Percentiles rank a stretch among this genome's conserved stretches.
These are phyloP conservation scores for Eulimnadia texana DNA, from an alignment of 1,140 invertebrate species.

Conservation along the genomic window DNA sequence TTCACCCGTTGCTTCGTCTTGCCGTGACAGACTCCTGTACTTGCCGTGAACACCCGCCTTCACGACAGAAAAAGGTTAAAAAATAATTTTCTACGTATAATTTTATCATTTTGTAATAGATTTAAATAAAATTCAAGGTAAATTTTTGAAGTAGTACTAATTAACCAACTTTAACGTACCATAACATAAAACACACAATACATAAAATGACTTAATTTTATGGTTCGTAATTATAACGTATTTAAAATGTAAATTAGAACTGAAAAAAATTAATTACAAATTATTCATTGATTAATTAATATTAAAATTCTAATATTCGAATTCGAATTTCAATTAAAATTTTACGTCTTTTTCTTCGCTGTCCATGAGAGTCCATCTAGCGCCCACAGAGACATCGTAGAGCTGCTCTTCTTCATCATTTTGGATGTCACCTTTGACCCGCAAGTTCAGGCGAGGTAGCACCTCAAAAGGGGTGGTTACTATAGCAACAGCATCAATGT, in stretches of 20 bases:
- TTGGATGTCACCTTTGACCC: neutral
- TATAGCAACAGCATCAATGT: neutral
- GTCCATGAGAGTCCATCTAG: neutral
- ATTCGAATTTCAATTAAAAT: too few relatives aligned
- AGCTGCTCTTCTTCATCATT: neutral
- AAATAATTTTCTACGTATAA: too few relatives aligned
- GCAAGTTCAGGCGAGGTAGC: neutral
- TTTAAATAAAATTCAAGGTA: neutral
- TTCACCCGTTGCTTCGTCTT: neutral
- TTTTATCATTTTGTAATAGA: neutral
- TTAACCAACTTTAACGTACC: too few relatives aligned
- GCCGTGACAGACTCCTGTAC: neutral
- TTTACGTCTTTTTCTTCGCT: constrained; percentile 1
- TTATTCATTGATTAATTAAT: too few relatives aligned
- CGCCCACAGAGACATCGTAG: neutral
- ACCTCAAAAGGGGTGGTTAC: neutral
- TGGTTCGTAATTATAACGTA: too few relatives aligned
- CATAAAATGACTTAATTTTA: too few relatives aligned
- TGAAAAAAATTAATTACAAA: too few relatives aligned
- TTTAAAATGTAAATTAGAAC: too few relatives aligned
- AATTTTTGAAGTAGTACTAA: too few relatives aligned
- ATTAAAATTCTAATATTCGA: too few relatives aligned
- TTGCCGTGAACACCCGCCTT: neutral
- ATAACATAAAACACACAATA: too few relatives aligned
- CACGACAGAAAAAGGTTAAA: neutral